phyloP scores from a whole-genome alignment of 2,113 vertebrate species.

The Narcine bancroftii region DNA sequence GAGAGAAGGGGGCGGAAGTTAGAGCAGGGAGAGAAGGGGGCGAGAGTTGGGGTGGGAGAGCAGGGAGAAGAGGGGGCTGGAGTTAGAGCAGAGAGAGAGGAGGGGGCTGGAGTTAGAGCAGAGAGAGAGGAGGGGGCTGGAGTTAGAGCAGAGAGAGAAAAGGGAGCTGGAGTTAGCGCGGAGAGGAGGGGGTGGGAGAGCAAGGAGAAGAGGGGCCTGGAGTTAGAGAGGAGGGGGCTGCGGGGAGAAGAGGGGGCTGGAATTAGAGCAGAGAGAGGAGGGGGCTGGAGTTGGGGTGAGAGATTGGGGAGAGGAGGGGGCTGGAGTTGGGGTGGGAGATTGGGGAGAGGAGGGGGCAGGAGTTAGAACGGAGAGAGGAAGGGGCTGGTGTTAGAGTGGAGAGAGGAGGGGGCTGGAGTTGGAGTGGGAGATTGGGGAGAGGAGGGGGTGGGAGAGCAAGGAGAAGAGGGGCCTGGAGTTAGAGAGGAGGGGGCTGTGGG shows the following conservation, averaged over 20 bases:
- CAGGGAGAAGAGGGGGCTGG: too few relatives aligned
- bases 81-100: too few relatives aligned
- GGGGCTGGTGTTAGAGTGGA: not conserved
- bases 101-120: not conserved
- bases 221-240: not conserved
- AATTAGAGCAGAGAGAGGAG: too few relatives aligned
- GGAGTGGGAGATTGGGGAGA: too few relatives aligned
- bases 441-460: not conserved
- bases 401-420: not conserved
- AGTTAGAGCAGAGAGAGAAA: not conserved
- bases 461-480: too few relatives aligned
- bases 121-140: not conserved
- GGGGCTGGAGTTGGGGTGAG: accelerated
- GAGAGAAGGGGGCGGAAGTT: not conserved
- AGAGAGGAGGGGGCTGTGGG: not conserved
- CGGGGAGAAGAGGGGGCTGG: not conserved
- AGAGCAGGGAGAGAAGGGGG: slow-evolving; percentile 42
- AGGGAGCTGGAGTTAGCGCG: not conserved
- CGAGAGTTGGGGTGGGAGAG: accelerated
- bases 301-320: not conserved
- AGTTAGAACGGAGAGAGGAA: not conserved
- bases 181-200: not conserved
- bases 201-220: too few relatives aligned
- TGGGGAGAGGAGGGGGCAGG: not conserved
- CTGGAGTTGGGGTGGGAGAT: too few relatives aligned